Base-by-base conservation (phyloP, 2,888 invertebrate genomes). In the Melipona beecheii region DNA sequence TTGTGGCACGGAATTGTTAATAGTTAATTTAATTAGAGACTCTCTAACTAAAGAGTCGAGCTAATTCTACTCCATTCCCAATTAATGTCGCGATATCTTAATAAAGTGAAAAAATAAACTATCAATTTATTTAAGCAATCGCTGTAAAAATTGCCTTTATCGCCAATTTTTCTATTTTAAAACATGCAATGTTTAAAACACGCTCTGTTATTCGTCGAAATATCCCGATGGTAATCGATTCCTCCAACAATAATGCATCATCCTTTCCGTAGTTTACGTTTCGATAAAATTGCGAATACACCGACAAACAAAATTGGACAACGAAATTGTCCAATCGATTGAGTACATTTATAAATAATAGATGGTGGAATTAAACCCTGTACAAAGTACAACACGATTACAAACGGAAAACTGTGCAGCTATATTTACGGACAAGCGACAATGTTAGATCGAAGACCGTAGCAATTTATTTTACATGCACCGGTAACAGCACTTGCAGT, bases 401-500 rank as follows among this genome's bases (percentile, higher is more conserved):
- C 17, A 17, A 36, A 36, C 11, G 0, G 24, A 54, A 60, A 60
- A 27, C 3, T n/a, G 27, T 24, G 49, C 9, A 24, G 27, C 36
- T 49, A 70, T 78, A 74, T 62, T 49, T 27, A 71, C 78, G 70
- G 66, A 76, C 69, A 74, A 31, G 77, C 68, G 21, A 79, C 68
- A 66, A 86, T 80, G 60, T 24, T 68, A 50, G 13, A 31, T 65
- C 36, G 21, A 58, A 64, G 58, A 78, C 71, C 68, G 70, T 62
- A 60, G 60, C 43, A 65, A 60, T 74, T 78, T 78, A 49, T 52
- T 74, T 78, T 78, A 49, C 58, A 24, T 56, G 31, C 24, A 49
- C 43, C 56, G 27, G 72, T 72, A 68, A 52, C 74, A 70, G 74
- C 75, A 74, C 83, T 87, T 78, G 64, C 78, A 69, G 24, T 27